Base-by-base conservation (phyloP, 2,888 invertebrate genomes). In the Linnaemya tessellans region DNA sequence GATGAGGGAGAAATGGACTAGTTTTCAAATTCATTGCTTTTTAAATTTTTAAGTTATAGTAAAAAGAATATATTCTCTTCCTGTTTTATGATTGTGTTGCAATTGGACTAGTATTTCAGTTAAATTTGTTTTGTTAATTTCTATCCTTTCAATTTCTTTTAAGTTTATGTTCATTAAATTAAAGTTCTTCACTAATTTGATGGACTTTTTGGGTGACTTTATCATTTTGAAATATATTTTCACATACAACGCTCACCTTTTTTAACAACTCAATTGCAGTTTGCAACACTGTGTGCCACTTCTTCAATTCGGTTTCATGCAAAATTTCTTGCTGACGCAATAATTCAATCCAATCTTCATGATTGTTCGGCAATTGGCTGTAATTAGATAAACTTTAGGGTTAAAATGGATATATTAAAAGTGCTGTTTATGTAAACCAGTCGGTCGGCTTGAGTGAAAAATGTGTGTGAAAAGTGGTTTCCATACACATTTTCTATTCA, bases 281-380 rank as follows among this genome's bases (percentile, higher is more conserved):
- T 91, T 95, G 95, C 79, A 97, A 94, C 88, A 96, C 95, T 89
- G 94, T 94, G 88, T 97, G 95, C 98, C 98, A 98, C 90, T 96
- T 96, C 86, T 95, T 94, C 92, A 97, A 94, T 93, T 98, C 97
- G 41, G 95, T 94, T 84, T 96, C 95, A 93, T 97, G 97, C 62
- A 97, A 93, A 79, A 94, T 94, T 92, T 97, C 95, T 93, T 98
- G 97, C 87, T 96, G 95, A 90, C 96, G 96, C 88, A 98, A 92
- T 87, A 97, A 93, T 87, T 95, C 94, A 81, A 96, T 94, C 97
- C 97, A 98, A 91, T 97, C 96, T 89, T 97, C 96, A 91, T 96
- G 95, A 88, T 95, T 94, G 89, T 95, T 95, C 38, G 97, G 96
- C 80, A 95, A 94, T 90, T 95, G 94, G 89, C 96, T 96, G 88